Percentiles rank a stretch among this genome's conserved stretches.
These are phyloP conservation scores for Calameuta pallipes DNA, from an alignment of 2,888 invertebrate genomes.

Conservation along the genomic window DNA sequence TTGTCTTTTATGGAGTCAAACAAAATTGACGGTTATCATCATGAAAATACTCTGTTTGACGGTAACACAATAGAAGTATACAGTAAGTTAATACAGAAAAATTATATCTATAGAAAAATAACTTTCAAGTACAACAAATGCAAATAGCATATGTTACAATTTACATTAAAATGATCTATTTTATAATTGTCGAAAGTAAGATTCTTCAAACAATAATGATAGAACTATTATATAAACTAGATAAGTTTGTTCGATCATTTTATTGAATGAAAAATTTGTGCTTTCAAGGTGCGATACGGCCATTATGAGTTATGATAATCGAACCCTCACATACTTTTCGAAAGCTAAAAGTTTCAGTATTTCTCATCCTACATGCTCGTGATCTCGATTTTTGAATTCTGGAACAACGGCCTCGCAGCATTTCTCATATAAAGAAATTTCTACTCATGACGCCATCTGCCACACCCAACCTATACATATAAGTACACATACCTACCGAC, in stretches of 20 bases:
- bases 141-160: background rate
- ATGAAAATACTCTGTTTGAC: background rate
- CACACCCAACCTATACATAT: conserved; percentile 19
- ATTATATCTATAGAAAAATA: background rate
- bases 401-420: conserved; percentile 17
- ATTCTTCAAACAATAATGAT: background rate
- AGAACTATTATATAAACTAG: background rate
- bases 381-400: conserved; percentile 6
- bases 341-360: background rate
- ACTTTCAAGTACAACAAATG: background rate
- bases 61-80: background rate
- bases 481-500: conserved; percentile 1
- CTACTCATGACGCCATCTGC: conserved; percentile 36
- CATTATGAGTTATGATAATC: background rate
- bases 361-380: background rate
- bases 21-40: background rate
- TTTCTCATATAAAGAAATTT: conserved; percentile 35
- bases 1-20: background rate
- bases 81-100: background rate
- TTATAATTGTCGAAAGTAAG: background rate
- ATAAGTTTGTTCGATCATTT: background rate
- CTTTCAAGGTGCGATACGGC: background rate
- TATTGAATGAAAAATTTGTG: background rate
- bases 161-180: background rate
- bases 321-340: background rate